Base-by-base conservation (phyloP, 2,797 vertebrate genomes). In the Acipenser ruthenus region DNA sequence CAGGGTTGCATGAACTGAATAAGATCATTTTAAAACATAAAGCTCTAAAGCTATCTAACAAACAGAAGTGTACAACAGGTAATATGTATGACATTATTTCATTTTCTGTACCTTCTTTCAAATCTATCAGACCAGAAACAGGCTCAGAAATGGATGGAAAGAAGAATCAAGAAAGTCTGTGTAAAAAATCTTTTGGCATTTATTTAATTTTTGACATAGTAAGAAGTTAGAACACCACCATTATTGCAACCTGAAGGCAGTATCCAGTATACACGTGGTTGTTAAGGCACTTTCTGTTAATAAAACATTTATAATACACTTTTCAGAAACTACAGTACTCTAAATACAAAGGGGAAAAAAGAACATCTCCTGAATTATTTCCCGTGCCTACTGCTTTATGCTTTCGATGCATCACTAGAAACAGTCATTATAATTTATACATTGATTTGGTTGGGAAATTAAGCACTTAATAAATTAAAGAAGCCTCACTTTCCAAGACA, bases 201-300 rank as follows among this genome's bases (percentile, higher is more conserved):
- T 89, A 89, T 87, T 90, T 88, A 64, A 73, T 77, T 79, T 89
- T 37, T 90, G 82, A 87, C 84, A 87, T 87, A 87, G 74, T 83
- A 78, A 37, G 23, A 37, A 80, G 81, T 82, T 76, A 67, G 82
- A 76, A 77, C 70, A 79, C 73, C 67, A 74, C 76, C 79, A 75
- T 67, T 76, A 74, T 74, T 81, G 79, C 23, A 52, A 59, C 58
- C 77, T 68, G 76, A 85, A 86, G 84, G 87, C 84, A 85, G 80
- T 83, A 77, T 59, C 49, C 69, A 78, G 74, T 10, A 12, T 58
- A 6, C 73, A 78, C 4, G 23, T 37, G 23, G 23, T 37, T 78
- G 79, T 77, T 77, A 84, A 83, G 80, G 80, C 80, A 83, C 79
- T 81, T 82, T 80, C 75, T 69, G 77, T 72, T 70, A 78, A 71